Base-by-base conservation (phyloP, 2,888 invertebrate species). In the Tromatobia lineatoria region DNA sequence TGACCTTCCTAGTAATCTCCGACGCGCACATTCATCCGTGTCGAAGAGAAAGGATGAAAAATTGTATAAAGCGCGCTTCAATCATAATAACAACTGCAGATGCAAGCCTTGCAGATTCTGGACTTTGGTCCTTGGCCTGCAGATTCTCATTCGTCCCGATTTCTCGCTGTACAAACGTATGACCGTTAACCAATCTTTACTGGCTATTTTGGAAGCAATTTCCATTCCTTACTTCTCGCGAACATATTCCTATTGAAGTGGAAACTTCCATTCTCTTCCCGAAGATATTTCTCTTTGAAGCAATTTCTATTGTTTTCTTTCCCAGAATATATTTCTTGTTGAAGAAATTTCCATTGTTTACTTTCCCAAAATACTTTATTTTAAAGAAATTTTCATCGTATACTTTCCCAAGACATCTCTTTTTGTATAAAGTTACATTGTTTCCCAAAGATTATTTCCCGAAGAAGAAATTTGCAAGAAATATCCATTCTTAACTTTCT, bases 1-100 rank as follows among this genome's bases (percentile, higher is more conserved):
- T 76, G 79, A 54, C 79, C 71, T 79, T 71, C 70, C 20, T 13
- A 13, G 13, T 6, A 78, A 10, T 6, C 57, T 1, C 3, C 25
- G 20, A 57, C 10, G 25, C 23, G 57, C 25, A 50, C 50, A 8
- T 50, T 50, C 50, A 18, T 52, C 29, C 29, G 45, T 69, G 61
- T 71, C 45, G 18, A 29, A 71, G 66, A 50, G 79, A 79, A 71
- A 54, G 79, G 66, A 57, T 66, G 18, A 50, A 73, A 45, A 71
- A 50, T 59, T 70, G 25, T 54, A 7, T 18, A 50, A 18, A 18
- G 8, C n/a, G 20, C 20, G 13, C 20, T 10, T 18, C 52, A 20
- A 54, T 20, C 6, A 54, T 20, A 20, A 54, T 23, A 20, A 18
- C 11, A 54, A 18, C 3, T 50, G 50, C 50, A 50, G 38, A 38